Evolutionary conservation across 2,113 vertebrate species (phyloP), one percentile per base, ranked within the genome.

Genomic region (Piaya cayana): DNA sequence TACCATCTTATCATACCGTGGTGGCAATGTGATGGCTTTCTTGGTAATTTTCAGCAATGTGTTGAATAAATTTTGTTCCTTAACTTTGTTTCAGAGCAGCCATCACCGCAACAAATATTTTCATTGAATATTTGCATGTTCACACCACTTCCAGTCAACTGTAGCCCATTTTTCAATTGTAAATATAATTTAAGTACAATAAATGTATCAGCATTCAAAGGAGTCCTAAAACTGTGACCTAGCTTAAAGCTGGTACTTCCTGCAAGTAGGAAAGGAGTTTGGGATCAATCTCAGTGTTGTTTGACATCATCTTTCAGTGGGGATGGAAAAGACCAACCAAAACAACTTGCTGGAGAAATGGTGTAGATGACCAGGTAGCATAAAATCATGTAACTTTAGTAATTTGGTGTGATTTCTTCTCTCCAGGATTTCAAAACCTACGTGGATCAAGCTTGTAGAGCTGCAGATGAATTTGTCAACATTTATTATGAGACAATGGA

Each of bases 401-500:
- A 45, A 86, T 64, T 52, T 85, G 55, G 2, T 76, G 16, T 71
- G 12, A 19, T 90, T 79, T 94, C 30, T 72, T 75, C 32, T 81
- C 15, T 78, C 16, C 53, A 97, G 98, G 99, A 99, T 96, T 99
- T 99, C 97, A 98, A 99, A 98, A 99, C 98, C 21, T 98, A 98
- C 0, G 99, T 98, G 37, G 99, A 99, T 94, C 99, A 99, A 97
- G 99, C 99, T 29, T 99, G 99, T 94, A 98, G 98, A 97, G 99
- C 99, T 53, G 99, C 99, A 5, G 99, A 99, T 94, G 99, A 99
- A 82, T 99, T 99, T 92, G 98, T 99, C 92, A 99, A 98, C 21
- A 99, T 99, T 97, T 99, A 99, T 96, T 99, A 99, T 69, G 99
- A 99, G 80, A 99, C 99, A 34, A 99, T 99, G 98, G 99, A 99